Evolutionary conservation across 35 echinoderm and acorn worm species (phyloP), one percentile per base, ranked within the genome.

Genomic region (Holothuria glaberrima): DNA sequence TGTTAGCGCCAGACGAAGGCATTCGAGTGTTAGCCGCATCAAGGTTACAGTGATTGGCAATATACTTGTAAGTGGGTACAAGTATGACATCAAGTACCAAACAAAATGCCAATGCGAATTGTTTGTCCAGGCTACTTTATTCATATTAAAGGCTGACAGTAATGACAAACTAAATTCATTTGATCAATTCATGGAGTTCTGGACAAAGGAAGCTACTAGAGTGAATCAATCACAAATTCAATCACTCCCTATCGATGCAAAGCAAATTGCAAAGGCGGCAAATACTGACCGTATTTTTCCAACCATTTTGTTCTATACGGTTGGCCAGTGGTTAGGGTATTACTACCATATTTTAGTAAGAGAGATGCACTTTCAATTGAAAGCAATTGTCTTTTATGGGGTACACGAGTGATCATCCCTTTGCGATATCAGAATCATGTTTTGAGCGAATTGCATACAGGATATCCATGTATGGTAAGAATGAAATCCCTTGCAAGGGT

Each of bases 71-170:
- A 80, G 86, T 50, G 91, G 71, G 17, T 89, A 93, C 29, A 18
- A 68, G 76, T 93, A 88, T 82, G n/a, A n/a, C n/a, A n/a, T n/a
- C n/a, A n/a, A n/a, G n/a, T n/a, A n/a, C n/a, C n/a, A n/a, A n/a
- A n/a, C 70, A 89, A 30, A 76, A 89, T 88, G 57, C 73, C 24
- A 93, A 92, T 81, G 91, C 72, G 33, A 83, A 92, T 68, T 72
- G 38, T 26, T 52, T 92, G 33, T 88, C 83, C 18, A 69, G 86
- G 21, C 35, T 93, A 34, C 91, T 86, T 48, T 25, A 19, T 29
- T 24, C 66, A 86, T n/a, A n/a, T n/a, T n/a, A n/a, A 68, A 31
- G 6, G 56, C 12, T 31, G 29, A 26, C 13, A 41, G 19, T 32
- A 34, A 22, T 86, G 59, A 86, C 59, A 34, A 86, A 22, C 36